These are phyloP conservation scores for Myzus persicae DNA, from an alignment of 1,140 invertebrate species.

Conservation along the genomic window DNA sequence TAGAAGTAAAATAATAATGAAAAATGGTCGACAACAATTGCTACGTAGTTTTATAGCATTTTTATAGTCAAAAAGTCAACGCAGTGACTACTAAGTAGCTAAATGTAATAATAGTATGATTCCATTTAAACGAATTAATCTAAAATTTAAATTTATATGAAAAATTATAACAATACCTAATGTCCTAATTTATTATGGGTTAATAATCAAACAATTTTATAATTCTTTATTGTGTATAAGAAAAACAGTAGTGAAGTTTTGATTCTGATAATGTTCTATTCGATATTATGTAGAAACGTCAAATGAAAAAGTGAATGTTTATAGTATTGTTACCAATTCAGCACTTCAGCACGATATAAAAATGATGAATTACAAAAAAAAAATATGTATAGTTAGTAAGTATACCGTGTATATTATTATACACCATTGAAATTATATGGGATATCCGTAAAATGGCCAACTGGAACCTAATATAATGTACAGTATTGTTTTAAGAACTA, in stretches of 20 bases:
- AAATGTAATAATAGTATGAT: neutral
- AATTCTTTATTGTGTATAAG: too few species aligned
- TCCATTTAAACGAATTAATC: neutral
- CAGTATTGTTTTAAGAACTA: neutral
- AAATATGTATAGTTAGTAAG: neutral
- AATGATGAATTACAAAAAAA: neutral
- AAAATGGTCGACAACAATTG: conserved; percentile 13
- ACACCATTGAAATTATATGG: neutral
- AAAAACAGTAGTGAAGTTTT: neutral
- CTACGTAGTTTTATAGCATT: neutral
- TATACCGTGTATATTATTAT: neutral
- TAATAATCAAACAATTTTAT: neutral
- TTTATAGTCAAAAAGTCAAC: neutral
- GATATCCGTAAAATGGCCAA: neutral
- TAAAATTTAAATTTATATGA: neutral
- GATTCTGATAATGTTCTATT: neutral
- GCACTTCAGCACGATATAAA: neutral
- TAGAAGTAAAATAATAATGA: conserved; percentile 4
- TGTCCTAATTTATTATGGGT: too few species aligned
- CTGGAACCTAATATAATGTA: neutral
- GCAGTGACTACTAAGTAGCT: neutral
- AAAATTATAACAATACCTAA: neutral
- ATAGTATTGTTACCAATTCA: neutral
- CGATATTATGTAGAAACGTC: neutral
- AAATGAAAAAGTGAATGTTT: neutral